Conservation (phyloP, 37 sponge, comb jelly and placozoan genomes). For the Chondrosia reniformis region DNA sequence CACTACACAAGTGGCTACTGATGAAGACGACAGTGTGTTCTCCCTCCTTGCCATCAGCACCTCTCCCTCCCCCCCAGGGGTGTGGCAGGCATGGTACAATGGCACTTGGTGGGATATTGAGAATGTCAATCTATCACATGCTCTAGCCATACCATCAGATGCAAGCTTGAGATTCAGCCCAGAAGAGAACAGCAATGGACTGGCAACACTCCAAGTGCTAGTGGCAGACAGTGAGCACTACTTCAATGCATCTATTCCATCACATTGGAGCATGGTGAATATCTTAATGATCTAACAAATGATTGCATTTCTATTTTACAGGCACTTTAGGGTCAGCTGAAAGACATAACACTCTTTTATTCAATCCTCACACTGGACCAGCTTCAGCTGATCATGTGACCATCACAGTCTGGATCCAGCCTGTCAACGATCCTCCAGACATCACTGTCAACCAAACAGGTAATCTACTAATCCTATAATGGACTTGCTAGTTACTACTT, state of each 20-base stretch:
- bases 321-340: too few species aligned
- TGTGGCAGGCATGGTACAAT: not conserved
- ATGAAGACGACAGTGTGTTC: not conserved
- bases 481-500: too few species aligned
- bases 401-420: conserved; percentile 5
- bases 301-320: too few species aligned
- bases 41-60: not conserved
- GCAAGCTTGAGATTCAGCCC: not conserved
- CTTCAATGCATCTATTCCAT: not conserved
- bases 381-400: conserved; percentile 16
- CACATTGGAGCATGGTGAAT: too few species aligned
- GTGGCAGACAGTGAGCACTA: not conserved
- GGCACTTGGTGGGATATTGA: not conserved
- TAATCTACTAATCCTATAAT: too few species aligned
- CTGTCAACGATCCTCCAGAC: conserved; percentile 44
- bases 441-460: not conserved
- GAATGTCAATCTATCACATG: not conserved
- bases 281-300: too few species aligned
- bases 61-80: not conserved
- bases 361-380: conserved; percentile 15
- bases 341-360: not conserved
- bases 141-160: not conserved
- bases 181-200: not conserved
- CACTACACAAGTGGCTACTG: not conserved
- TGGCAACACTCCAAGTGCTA: not conserved